Conservation (phyloP, 2,888 invertebrate genomes). For the Onchidella celtica region DNA sequence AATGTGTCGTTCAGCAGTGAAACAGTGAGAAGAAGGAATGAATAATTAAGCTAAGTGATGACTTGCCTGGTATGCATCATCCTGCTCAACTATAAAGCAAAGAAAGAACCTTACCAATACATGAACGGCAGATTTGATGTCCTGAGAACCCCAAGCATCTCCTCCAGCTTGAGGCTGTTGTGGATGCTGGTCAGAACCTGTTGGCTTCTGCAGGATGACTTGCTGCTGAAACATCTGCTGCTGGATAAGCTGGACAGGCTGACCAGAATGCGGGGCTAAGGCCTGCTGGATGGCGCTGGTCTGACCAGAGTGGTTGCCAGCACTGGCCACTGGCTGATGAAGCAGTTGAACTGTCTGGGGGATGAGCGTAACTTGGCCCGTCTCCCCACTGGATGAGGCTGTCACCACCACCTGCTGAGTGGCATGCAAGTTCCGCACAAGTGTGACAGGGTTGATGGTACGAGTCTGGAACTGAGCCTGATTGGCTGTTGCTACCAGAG, state of each 20-base stretch:
- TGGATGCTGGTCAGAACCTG: slow-evolving; percentile 54
- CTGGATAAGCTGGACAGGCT: slow-evolving; percentile 59
- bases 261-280: slow-evolving; percentile 11
- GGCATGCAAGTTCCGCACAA: slow-evolving; percentile 53
- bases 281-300: slow-evolving; percentile 20
- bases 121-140: slow-evolving; percentile 36
- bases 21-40: no score
- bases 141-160: slow-evolving; percentile 36
- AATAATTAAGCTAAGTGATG: no score
- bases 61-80: no score
- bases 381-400: slow-evolving; percentile 46
- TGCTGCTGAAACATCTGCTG: slow-evolving; percentile 53
- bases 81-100: no score
- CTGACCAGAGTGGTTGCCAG: slow-evolving; percentile 17
- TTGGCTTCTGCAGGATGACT: slow-evolving; percentile 52
- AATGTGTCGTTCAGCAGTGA: no score
- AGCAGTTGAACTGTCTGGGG: slow-evolving; percentile 61
- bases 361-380: slow-evolving; percentile 47
- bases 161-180: slow-evolving; percentile 48
- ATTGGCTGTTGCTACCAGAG: slow-evolving; percentile 54
- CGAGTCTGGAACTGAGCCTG: slow-evolving; percentile 54
- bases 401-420: slow-evolving; percentile 46
- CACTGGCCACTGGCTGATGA: slow-evolving; percentile 58
- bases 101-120: slow-evolving; percentile 34
- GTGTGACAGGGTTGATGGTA: slow-evolving; percentile 48